Conservation (phyloP, 2,113 vertebrate genomes). For the Antechinus stuartii region DNA sequence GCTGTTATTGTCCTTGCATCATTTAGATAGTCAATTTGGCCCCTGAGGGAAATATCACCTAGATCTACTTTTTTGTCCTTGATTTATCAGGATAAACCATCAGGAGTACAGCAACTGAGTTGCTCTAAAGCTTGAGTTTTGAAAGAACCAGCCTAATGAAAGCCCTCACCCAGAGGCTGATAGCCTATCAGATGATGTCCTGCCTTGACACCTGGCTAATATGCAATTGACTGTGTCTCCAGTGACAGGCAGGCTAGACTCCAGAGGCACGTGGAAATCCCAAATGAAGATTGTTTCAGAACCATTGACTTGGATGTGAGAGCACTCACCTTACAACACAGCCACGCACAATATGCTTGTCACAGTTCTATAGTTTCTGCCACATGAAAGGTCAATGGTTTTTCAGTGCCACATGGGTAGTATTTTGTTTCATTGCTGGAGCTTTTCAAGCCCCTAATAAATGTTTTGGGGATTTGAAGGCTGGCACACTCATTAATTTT, state of each 20-base stretch:
- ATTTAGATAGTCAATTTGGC: not conserved
- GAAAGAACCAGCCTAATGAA: not conserved
- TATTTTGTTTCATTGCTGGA: not conserved
- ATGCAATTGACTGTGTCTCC: not conserved
- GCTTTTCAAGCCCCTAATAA: not conserved
- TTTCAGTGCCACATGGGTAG: not conserved
- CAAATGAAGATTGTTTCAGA: not conserved
- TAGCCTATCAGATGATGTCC: not conserved
- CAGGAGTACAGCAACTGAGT: not conserved
- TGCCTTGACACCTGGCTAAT: not conserved
- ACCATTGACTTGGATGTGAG: not conserved
- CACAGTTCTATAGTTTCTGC: not conserved
- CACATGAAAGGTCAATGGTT: not conserved
- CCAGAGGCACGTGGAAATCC: not conserved
- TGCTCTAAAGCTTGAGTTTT: not conserved
- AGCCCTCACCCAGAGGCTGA: not conserved
- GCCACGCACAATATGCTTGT: not conserved
- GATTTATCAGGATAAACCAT: not conserved
- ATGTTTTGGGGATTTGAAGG: not conserved
- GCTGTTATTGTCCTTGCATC: not conserved
- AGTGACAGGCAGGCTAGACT: not conserved
- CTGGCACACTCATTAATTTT: slow-evolving; percentile 7
- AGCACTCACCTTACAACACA: not conserved
- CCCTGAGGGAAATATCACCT: not conserved
- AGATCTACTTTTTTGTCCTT: not conserved